Base-by-base conservation (phyloP, 1,140 invertebrate species). In the Leptonema lineaticorne region DNA sequence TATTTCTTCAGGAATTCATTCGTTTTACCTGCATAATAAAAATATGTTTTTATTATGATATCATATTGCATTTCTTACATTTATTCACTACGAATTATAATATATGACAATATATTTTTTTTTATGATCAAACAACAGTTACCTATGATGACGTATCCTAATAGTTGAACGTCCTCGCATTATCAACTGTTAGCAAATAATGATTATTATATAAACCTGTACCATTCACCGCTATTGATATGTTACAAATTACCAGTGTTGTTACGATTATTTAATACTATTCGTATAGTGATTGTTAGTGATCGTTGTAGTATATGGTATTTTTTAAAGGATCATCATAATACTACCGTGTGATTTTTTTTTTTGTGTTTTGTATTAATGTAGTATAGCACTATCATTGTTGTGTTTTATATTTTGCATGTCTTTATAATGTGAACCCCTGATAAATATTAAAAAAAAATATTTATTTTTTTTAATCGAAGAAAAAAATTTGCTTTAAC, bases 131-230 rank as follows among this genome's bases (percentile, higher is more conserved):
- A 48, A 48, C 18, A 20, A 48, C 46, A 41, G 37, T 41, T 41
- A 41, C 37, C 37, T 41, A 16, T 16, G 2, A 11, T 41, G 37
- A 41, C 37, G 9, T 41, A 41, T 22, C 9, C 9, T 24, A 53
- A 11, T n/a, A 24, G 50, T 53, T 26, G 50, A 26, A 26, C n/a
- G 50, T 26, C 50, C 50, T 53, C 50, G 9, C 50, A 53, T 53
- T 53, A n/a, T n/a, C n/a, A n/a, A n/a, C n/a, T n/a, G n/a, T n/a
- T n/a, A 53, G 14, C 27, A 26, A 53, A 53, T 22, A 24, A 26
- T 53, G 8, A 53, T 16, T 6, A 26, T 53, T 50, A 11, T 33
- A 33, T 11, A 33, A 33, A 5, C 30, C 30, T 5, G 5, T 41
- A 41, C 9, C 9, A 16, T 41, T 4, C 37, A 14, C 2, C 37